These are phyloP conservation scores for Gallinago solitaria DNA, from an alignment of 2,797 vertebrate species.

Conservation along the genomic window DNA sequence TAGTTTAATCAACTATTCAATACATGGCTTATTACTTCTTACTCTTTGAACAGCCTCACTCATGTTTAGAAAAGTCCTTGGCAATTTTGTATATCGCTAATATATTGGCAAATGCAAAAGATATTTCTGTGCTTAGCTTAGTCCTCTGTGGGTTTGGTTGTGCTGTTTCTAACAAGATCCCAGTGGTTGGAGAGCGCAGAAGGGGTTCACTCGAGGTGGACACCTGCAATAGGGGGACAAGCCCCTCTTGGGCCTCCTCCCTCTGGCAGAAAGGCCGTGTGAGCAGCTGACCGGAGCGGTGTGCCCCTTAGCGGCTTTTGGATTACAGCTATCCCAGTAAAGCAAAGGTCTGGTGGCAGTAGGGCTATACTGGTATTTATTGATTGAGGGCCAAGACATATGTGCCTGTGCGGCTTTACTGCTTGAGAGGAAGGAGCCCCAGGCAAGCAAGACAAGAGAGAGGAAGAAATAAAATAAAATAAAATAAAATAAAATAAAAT, in stretches of 20 bases:
- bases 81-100: neutral
- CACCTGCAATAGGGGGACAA: accelerated
- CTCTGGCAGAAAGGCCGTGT: neutral
- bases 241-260: neutral
- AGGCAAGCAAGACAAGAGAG: neutral
- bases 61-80: neutral
- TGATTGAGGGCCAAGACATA: neutral
- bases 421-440: neutral
- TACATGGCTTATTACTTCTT: neutral
- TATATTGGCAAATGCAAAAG: neutral
- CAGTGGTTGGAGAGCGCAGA: neutral
- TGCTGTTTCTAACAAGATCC: neutral
- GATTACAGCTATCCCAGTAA: neutral
- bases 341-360: neutral
- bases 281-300: neutral
- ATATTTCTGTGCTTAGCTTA: neutral
- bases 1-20: neutral
- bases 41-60: neutral
- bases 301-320: neutral
- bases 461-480: neutral
- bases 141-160: neutral
- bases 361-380: neutral
- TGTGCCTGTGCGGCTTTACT: neutral
- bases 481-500: neutral
- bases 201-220: accelerated